Conservation (phyloP, 2,797 vertebrate species). For the Notolabrus celidotus region DNA sequence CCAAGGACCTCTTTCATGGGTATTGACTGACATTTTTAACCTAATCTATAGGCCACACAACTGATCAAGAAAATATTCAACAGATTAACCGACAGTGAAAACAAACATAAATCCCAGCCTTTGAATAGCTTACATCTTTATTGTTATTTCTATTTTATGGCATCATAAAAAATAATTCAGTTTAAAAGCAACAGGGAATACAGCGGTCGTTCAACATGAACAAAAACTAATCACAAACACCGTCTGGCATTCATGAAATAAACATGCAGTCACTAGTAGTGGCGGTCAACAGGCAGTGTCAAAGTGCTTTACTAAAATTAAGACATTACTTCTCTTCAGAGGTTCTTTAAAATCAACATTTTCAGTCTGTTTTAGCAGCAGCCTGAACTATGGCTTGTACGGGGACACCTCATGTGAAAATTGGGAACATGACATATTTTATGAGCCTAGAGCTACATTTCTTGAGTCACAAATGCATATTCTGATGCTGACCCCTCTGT, state of each 20-base stretch:
- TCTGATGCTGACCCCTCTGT: not conserved
- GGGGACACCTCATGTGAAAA: not conserved
- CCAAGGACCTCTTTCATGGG: no score
- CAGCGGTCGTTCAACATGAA: constrained; percentile 83
- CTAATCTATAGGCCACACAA: not conserved
- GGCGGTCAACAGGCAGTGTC: constrained; percentile 63
- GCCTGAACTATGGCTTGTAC: constrained; percentile 7
- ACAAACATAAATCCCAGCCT: not conserved
- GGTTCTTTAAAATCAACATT: constrained; percentile 29
- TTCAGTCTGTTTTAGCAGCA: not conserved
- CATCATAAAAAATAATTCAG: constrained; percentile 54
- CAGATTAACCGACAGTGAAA: not conserved
- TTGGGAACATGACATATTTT: not conserved
- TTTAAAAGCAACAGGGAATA: constrained; percentile 77
- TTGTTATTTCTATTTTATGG: constrained; percentile 62
- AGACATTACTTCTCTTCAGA: constrained; percentile 16
- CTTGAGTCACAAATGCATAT: not conserved
- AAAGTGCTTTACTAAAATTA: constrained; percentile 66
- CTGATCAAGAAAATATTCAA: not conserved
- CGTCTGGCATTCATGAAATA: constrained; percentile 67
- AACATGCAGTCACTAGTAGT: constrained; percentile 61
- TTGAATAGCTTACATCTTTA: constrained; percentile 66
- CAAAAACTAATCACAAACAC: constrained; percentile 79
- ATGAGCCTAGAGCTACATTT: not conserved
- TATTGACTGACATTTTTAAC: no score